A percentile compares a stretch with the other conserved stretches of the same genome.
These are phyloP conservation scores for Dendrocopos noguchii DNA, from an alignment of 2,113 vertebrate genomes.

Conservation along the genomic window DNA sequence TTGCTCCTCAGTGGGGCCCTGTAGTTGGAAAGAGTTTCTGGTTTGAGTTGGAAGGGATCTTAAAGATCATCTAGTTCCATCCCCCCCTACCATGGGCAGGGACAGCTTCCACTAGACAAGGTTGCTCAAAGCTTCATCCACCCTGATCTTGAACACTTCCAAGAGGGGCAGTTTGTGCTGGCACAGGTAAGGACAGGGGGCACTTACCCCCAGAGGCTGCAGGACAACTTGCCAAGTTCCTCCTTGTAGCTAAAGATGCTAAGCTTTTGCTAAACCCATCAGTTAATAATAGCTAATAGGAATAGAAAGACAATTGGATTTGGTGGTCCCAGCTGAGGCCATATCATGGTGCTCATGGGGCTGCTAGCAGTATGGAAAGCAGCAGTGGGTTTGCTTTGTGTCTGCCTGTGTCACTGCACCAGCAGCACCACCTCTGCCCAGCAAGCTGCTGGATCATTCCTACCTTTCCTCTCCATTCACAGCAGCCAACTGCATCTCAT, in stretches of 20 bases:
- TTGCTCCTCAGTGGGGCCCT: background rate
- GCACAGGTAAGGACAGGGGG: background rate
- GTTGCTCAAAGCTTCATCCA: no score
- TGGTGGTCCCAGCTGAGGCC: background rate
- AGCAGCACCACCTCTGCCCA: background rate
- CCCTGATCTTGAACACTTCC: background rate
- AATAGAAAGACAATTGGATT: background rate
- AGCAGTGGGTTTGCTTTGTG: background rate
- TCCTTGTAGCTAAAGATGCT: background rate
- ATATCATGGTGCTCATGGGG: no score
- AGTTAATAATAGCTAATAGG: background rate
- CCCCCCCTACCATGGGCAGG: no score
- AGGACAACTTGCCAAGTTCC: background rate
- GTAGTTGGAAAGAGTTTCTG: background rate
- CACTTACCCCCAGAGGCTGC: background rate
- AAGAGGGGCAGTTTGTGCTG: background rate
- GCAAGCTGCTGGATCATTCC: rapidly evolving
- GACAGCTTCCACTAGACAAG: no score
- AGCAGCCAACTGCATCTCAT: background rate
- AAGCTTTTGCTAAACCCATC: background rate
- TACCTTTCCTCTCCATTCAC: background rate
- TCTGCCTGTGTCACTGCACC: background rate
- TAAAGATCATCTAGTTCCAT: no score
- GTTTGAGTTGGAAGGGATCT: no score
- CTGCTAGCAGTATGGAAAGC: background rate